Percentiles rank a stretch among this genome's conserved stretches.
phyloP scores from a whole-genome alignment of 2,113 vertebrate genomes.

The Gymnobelideus leadbeateri region DNA sequence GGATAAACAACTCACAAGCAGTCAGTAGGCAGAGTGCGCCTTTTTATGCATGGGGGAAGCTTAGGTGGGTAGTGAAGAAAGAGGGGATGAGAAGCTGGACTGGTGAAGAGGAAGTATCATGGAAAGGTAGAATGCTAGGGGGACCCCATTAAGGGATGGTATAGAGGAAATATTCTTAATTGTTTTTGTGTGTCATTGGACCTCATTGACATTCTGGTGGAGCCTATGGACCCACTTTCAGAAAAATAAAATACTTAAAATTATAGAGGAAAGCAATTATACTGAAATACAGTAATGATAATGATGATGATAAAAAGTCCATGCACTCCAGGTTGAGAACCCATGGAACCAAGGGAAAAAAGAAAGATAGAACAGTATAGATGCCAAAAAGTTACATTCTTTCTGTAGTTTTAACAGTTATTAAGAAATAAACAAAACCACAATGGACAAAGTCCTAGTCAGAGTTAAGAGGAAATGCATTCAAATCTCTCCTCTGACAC shows the following conservation, averaged over 20 bases:
- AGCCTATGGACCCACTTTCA: background rate
- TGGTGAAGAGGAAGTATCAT: background rate
- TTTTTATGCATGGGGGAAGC: background rate
- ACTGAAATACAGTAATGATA: background rate
- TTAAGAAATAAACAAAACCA: background rate
- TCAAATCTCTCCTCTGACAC: background rate
- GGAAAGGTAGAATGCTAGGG: background rate
- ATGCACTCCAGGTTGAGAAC: background rate
- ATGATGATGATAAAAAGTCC: background rate
- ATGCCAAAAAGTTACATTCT: background rate
- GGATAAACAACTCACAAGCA: conserved; percentile 53
- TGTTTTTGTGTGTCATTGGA: background rate
- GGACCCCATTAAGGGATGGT: background rate
- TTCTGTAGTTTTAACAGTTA: background rate
- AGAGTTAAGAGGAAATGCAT: background rate
- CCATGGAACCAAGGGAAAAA: background rate
- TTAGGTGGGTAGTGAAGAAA: conserved; percentile 9
- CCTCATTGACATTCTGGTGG: background rate
- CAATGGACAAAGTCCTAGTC: background rate
- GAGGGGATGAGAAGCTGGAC: background rate
- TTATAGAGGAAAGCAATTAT: background rate
- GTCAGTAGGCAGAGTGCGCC: background rate
- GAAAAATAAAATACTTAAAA: background rate
- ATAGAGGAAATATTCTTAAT: background rate
- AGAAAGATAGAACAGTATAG: background rate